phyloP scores from a whole-genome alignment of 2,797 vertebrate genomes.

The Scomberomorus guttatus region DNA sequence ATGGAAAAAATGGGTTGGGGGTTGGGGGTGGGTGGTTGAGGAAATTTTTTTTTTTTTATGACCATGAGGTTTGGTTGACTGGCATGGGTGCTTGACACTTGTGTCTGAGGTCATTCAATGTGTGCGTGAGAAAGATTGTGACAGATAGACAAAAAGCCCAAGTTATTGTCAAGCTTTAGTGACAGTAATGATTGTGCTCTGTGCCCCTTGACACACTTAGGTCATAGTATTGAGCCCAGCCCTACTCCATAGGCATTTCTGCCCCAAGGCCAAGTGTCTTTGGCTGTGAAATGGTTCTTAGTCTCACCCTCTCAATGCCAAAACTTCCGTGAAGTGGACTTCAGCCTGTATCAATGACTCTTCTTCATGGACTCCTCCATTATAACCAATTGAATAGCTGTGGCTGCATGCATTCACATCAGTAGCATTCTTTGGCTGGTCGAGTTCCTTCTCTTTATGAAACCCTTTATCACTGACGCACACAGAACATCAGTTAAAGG shows the following conservation, averaged over 20 bases:
- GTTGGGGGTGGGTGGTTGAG: not conserved
- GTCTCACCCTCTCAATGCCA: slow-evolving; percentile 73
- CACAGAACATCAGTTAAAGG: slow-evolving; percentile 76
- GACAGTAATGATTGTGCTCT: slow-evolving; percentile 76
- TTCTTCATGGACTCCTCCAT: slow-evolving; percentile 78
- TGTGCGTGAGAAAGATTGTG: slow-evolving; percentile 75
- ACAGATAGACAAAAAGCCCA: slow-evolving; percentile 66
- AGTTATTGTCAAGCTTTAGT: slow-evolving; percentile 65
- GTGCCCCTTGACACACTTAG: slow-evolving; percentile 56
- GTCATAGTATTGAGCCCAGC: slow-evolving; percentile 62
- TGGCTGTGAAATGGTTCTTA: slow-evolving; percentile 77
- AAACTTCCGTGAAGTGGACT: slow-evolving; percentile 79
- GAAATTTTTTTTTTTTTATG: slow-evolving; percentile 2
- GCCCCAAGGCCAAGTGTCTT: slow-evolving; percentile 76
- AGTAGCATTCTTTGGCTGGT: slow-evolving; percentile 69
- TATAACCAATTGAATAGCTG: slow-evolving; percentile 71
- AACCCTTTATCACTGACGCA: slow-evolving; percentile 66
- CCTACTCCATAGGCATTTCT: slow-evolving; percentile 72
- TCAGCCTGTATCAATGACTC: slow-evolving; percentile 78
- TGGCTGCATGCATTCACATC: slow-evolving; percentile 69
- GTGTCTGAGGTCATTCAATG: slow-evolving; percentile 46
- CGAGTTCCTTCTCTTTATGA: slow-evolving; percentile 66
- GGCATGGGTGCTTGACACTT: slow-evolving; percentile 32
- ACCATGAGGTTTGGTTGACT: slow-evolving; percentile 32
- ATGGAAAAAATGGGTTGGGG: not conserved